These are phyloP conservation scores for Pseudomyrmex flavicornis DNA, from an alignment of 1,140 invertebrate species.

Conservation along the genomic window DNA sequence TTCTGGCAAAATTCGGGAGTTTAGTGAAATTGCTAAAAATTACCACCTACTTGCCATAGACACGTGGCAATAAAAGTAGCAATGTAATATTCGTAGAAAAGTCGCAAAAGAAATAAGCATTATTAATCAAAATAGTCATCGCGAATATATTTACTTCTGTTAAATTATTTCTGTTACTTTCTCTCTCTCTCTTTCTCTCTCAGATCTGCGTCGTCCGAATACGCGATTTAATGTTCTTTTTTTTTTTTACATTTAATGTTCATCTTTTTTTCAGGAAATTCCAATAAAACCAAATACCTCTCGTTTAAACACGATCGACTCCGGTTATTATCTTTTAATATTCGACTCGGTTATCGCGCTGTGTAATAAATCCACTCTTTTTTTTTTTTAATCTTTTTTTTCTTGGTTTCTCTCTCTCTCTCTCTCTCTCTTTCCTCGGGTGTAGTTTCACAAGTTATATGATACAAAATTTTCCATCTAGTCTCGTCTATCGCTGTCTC, in stretches of 20 bases:
- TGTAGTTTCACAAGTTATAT: slow-evolving; percentile 14
- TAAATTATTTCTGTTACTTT: background rate
- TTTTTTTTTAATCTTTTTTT: slow-evolving; percentile 17
- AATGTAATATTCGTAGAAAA: too few relatives aligned
- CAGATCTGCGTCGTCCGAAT: background rate
- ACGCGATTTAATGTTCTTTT: background rate
- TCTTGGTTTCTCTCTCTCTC: background rate
- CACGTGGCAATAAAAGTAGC: too few relatives aligned
- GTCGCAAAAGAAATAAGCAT: too few relatives aligned
- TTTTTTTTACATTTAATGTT: slow-evolving; percentile 13
- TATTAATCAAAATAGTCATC: background rate
- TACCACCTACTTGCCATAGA: too few relatives aligned
- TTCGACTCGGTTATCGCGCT: slow-evolving; percentile 15
- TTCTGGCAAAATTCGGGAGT: too few relatives aligned
- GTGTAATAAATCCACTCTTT: slow-evolving; percentile 54
- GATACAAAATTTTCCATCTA: slow-evolving; percentile 57
- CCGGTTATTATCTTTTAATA: slow-evolving; percentile 57
- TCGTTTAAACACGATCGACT: slow-evolving; percentile 10
- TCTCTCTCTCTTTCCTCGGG: background rate
- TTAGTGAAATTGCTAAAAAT: too few relatives aligned
- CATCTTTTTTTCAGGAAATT: background rate
- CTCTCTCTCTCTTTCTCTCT: background rate
- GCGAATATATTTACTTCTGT: background rate
- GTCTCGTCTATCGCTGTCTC: slow-evolving; percentile 32
- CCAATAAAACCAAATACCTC: background rate